phyloP scores from a whole-genome alignment of 2,888 invertebrate genomes.

The Eupeodes latifasciatus region DNA sequence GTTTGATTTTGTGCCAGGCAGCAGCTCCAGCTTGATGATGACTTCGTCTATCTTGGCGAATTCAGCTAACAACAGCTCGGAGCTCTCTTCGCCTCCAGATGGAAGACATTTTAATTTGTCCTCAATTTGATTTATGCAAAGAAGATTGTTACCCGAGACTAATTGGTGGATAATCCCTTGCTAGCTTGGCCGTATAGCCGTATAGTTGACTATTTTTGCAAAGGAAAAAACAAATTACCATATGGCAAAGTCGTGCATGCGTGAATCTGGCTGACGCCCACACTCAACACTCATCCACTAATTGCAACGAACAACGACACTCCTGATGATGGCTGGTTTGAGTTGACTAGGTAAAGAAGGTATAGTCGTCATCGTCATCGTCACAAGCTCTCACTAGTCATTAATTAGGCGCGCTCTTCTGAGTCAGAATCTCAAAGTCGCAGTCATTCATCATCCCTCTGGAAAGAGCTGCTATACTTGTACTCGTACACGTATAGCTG shows the following conservation, averaged over 20 bases:
- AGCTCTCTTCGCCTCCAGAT: slow-evolving; percentile 49
- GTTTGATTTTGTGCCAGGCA: slow-evolving; percentile 20
- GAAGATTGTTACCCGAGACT: slow-evolving; percentile 72
- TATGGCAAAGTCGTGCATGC: slow-evolving; percentile 75
- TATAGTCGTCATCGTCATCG: slow-evolving; percentile 38
- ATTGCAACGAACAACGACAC: slow-evolving; percentile 71
- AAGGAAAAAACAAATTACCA: slow-evolving; percentile 67
- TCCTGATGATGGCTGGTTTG: slow-evolving; percentile 40
- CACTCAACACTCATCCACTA: slow-evolving; percentile 72
- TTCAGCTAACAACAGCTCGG: background rate
- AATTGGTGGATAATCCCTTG: slow-evolving; percentile 75
- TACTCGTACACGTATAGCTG: background rate
- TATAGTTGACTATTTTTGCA: slow-evolving; percentile 61
- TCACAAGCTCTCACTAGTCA: slow-evolving; percentile 46
- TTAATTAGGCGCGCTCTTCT: slow-evolving; percentile 70
- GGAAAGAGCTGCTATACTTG: slow-evolving; percentile 8
- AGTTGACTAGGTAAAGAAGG: slow-evolving; percentile 58
- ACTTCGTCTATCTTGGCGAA: background rate
- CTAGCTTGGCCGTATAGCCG: slow-evolving; percentile 22
- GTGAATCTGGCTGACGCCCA: slow-evolving; percentile 75
- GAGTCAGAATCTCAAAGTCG: slow-evolving; percentile 18
- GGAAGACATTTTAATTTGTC: slow-evolving; percentile 78
- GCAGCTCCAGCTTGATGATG: background rate
- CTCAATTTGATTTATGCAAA: slow-evolving; percentile 78
- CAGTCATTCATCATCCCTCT: slow-evolving; percentile 55